Evolutionary conservation across 2,113 vertebrate genomes (phyloP).

Genomic region (Lepus europaeus): DNA sequence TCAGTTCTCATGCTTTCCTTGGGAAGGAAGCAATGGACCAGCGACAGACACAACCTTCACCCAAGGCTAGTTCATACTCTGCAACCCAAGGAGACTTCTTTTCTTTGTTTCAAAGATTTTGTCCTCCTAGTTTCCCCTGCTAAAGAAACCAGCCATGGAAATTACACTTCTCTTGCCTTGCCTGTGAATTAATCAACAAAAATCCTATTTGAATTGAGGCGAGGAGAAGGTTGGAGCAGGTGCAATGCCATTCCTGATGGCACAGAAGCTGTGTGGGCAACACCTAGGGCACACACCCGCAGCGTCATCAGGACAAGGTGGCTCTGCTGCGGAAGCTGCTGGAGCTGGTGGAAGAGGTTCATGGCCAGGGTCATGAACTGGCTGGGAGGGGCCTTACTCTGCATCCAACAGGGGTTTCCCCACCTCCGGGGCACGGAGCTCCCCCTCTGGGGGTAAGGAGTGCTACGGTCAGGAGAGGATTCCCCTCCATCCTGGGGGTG

Average conservation of each 20-base stretch:
- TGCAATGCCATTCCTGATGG: not conserved
- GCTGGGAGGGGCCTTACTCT: not conserved
- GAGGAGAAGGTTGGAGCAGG: not conserved
- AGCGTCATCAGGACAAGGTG: not conserved
- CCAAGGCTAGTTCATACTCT: not conserved
- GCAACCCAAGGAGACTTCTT: not conserved
- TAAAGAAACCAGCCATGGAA: not conserved
- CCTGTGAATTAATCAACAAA: not conserved
- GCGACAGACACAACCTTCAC: not conserved
- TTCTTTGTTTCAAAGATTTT: not conserved
- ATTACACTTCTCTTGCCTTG: not conserved
- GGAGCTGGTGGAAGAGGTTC: not conserved
- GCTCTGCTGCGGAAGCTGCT: not conserved
- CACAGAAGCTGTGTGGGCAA: not conserved
- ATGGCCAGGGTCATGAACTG: not conserved
- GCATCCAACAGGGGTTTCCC: no score
- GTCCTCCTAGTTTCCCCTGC: not conserved
- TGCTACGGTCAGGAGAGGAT: conserved; percentile 44
- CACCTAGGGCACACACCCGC: not conserved
- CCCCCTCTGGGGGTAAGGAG: not conserved
- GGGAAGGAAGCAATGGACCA: not conserved
- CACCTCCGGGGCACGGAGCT: not conserved
- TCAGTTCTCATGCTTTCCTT: not conserved
- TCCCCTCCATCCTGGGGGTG: conserved; percentile 28
- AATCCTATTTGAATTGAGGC: not conserved